Evolutionary conservation across 2,888 invertebrate species (phyloP), one percentile per base, ranked within the genome.

Genomic region (Trachelus iudaicus): DNA sequence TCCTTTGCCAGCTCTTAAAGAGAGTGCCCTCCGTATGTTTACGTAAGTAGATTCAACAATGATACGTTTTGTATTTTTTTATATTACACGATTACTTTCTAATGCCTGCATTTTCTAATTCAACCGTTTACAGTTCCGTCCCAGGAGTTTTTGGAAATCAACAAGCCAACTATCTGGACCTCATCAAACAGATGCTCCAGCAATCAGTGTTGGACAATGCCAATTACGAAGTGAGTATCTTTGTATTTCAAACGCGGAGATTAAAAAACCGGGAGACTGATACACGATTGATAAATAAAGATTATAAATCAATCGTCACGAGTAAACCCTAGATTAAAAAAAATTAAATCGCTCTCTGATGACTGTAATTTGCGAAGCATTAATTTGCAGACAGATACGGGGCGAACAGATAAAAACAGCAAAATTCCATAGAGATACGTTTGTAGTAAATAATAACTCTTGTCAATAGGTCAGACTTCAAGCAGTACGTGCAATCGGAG

Each of bases 61-160:
- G 9, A 12, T 23, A 40, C 23, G 75, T 78, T 76, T 74, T 69
- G 76, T 23, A 56, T 23, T 30, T 71, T 71, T 30, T 11, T 30
- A 31, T 78, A 37, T 12, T n/a, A 3, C 34, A 11, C 1, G 23
- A 56, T 40, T 31, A 74, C 30, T 71, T 71, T 37, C 68, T 71
- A 9, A 68, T 68, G 6, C 68, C 13, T 31, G 34, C 31, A 34
- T 34, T 34, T 34, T 35, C 3, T 3, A 13, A 71, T 4, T 71
- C 9, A 68, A 12, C 11, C n/a, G 30, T 80, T 82, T 91, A 82
- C 91, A 97, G 97, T 83, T 95, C 97, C 86, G 98, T 99, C 68
- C 99, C 99, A 34, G 97, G 98, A 69, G 96, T 99, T 77, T 99
- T 99, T 93, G 99, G 99, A 69, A 98, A 97, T 91, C 97, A 98